phyloP scores from a whole-genome alignment of 2,113 vertebrate species.

The Paramisgurnus dabryanus region DNA sequence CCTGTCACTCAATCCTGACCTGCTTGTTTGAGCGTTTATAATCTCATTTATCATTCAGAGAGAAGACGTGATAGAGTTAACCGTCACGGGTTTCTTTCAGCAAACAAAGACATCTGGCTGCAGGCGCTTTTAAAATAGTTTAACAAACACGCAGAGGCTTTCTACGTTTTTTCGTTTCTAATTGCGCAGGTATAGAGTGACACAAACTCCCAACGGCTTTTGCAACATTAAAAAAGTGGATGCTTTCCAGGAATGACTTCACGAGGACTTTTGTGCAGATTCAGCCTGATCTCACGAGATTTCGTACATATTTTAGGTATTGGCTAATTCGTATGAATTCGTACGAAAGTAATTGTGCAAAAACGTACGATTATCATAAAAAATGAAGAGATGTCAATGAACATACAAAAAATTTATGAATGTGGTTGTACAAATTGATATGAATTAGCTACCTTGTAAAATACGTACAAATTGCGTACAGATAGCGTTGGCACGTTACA shows the following conservation, averaged over 20 bases:
- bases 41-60: conserved; percentile 33
- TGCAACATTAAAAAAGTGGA: conserved; percentile 39
- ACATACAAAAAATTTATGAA: too few relatives aligned
- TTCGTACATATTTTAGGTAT: too few relatives aligned
- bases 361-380: too few relatives aligned
- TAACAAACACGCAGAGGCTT: neutral
- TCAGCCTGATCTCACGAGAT: too few relatives aligned
- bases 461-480: too few relatives aligned
- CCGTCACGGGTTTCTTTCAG: conserved; percentile 17
- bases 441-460: too few relatives aligned
- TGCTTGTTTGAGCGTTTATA: conserved; percentile 27
- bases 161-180: conserved; percentile 20
- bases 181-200: conserved; percentile 36
- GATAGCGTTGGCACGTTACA: too few relatives aligned
- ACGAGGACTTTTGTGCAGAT: neutral
- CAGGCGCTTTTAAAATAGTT: conserved; percentile 9
- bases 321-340: too few relatives aligned
- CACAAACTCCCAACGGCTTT: conserved; percentile 29
- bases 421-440: too few relatives aligned
- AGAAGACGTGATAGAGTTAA: conserved; percentile 21
- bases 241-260: conserved; percentile 42
- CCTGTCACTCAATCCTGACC: conserved; percentile 38
- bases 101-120: conserved; percentile 38
- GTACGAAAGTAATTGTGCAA: too few relatives aligned
- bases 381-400: too few relatives aligned